Conservation (phyloP, 2,113 vertebrate genomes). For the Microcebus griseorufus region DNA sequence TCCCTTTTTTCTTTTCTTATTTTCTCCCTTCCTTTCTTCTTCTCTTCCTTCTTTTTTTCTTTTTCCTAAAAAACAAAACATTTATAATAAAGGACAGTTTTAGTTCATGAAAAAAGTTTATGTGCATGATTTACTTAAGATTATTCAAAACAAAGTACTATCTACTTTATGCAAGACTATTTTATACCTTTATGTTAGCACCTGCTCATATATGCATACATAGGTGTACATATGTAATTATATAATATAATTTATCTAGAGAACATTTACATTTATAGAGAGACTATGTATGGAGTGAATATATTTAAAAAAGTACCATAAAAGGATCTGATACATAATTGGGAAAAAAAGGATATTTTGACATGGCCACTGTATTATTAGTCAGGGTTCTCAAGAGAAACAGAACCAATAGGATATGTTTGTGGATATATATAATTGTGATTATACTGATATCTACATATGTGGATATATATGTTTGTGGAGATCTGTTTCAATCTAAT, state of each 20-base stretch:
- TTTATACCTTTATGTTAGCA: not conserved
- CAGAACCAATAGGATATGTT: not conserved
- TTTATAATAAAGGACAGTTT: not conserved
- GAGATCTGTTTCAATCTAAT: not conserved
- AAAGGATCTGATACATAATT: not conserved
- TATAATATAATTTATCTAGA: not conserved
- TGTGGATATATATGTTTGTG: not conserved
- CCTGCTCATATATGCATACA: too few relatives aligned
- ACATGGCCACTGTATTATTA: not conserved
- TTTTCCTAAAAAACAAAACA: not conserved
- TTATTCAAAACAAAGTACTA: not conserved
- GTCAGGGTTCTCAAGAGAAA: not conserved
- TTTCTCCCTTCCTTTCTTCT: too few relatives aligned
- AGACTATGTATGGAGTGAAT: not conserved
- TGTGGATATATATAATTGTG: not conserved
- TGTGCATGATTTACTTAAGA: not conserved
- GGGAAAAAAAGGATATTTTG: not conserved
- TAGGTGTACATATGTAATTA: not conserved
- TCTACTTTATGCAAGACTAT: not conserved
- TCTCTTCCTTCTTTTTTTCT: too few relatives aligned
- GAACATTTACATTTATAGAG: not conserved
- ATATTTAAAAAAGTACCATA: not conserved
- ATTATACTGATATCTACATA: too few relatives aligned
- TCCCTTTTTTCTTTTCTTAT: not conserved
- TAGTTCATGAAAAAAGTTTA: not conserved